These are phyloP conservation scores for Patella pellucida DNA, from an alignment of 2,888 invertebrate genomes.

Conservation along the genomic window DNA sequence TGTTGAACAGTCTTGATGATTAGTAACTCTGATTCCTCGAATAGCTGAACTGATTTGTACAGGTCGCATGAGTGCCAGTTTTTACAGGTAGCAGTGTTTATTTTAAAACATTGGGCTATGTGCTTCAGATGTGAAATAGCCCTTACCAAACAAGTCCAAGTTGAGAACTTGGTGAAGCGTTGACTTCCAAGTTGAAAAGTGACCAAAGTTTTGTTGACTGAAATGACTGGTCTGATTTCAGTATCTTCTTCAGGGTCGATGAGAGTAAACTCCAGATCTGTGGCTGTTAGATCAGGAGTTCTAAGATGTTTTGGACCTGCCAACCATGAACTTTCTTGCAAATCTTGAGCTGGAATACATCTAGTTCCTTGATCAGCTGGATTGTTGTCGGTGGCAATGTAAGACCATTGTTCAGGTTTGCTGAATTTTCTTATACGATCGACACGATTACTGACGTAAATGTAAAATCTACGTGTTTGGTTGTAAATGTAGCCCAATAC, in stretches of 20 bases:
- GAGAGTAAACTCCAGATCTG: no score
- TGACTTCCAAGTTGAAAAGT: neutral
- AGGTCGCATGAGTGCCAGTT: no score
- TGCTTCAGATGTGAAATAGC: neutral
- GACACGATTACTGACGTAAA: conserved; percentile 18
- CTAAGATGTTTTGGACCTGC: no score
- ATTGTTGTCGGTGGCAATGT: conserved; percentile 12
- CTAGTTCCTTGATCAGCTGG: conserved; percentile 21
- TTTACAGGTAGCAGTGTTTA: no score
- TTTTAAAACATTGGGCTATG: neutral
- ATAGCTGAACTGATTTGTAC: no score
- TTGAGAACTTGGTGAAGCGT: neutral
- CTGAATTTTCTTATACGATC: conserved; percentile 12
- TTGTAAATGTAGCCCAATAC: conserved; percentile 16
- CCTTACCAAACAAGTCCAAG: neutral
- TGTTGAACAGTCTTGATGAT: no score
- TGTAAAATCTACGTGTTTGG: conserved; percentile 1
- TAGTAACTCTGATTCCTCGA: no score
- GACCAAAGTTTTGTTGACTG: neutral
- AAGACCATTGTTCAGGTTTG: conserved; percentile 21
- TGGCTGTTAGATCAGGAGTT: no score
- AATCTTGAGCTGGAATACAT: conserved; percentile 7
- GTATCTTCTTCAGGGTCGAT: no score
- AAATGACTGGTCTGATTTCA: no score
- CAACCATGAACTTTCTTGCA: neutral